These are phyloP conservation scores for Chaetoderma sp. DNA, from an alignment of 2,888 invertebrate genomes.

Conservation along the genomic window DNA sequence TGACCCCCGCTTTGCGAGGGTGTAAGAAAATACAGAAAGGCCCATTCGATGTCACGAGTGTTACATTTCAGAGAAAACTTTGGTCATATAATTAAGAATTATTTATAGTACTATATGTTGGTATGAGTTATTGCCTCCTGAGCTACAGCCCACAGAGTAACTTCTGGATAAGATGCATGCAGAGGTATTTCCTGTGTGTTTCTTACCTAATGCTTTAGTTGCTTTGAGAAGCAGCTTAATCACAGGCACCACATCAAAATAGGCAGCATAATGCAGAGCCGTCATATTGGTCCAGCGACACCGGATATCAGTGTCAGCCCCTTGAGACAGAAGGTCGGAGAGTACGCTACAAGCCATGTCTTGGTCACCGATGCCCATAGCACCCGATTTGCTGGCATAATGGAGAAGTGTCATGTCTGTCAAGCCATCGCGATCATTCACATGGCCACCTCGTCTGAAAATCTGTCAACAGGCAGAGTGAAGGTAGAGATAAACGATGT, in stretches of 20 bases:
- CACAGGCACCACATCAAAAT: slow-evolving; percentile 71
- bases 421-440: slow-evolving; percentile 72
- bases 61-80: too few relatives aligned
- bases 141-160: too few relatives aligned
- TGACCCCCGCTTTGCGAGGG: too few relatives aligned
- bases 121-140: too few relatives aligned
- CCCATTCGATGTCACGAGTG: too few relatives aligned
- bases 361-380: slow-evolving; percentile 69
- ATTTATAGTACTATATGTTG: too few relatives aligned
- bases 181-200: too few relatives aligned
- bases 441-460: slow-evolving; percentile 69
- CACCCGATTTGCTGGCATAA: slow-evolving; percentile 72
- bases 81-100: too few relatives aligned
- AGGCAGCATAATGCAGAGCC: slow-evolving; percentile 72
- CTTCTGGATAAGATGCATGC: too few relatives aligned
- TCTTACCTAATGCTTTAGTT: slow-evolving; percentile 60
- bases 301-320: slow-evolving; percentile 70
- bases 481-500: too few relatives aligned
- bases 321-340: slow-evolving; percentile 57
- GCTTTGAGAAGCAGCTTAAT: slow-evolving; percentile 67
- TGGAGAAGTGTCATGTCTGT: slow-evolving; percentile 73
- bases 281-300: slow-evolving; percentile 73
- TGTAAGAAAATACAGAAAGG: too few relatives aligned
- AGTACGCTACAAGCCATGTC: slow-evolving; percentile 60
- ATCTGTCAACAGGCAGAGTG: slow-evolving; percentile 62